These are phyloP conservation scores for Tiliqua scincoides DNA, from an alignment of 2,113 vertebrate genomes.

Conservation along the genomic window DNA sequence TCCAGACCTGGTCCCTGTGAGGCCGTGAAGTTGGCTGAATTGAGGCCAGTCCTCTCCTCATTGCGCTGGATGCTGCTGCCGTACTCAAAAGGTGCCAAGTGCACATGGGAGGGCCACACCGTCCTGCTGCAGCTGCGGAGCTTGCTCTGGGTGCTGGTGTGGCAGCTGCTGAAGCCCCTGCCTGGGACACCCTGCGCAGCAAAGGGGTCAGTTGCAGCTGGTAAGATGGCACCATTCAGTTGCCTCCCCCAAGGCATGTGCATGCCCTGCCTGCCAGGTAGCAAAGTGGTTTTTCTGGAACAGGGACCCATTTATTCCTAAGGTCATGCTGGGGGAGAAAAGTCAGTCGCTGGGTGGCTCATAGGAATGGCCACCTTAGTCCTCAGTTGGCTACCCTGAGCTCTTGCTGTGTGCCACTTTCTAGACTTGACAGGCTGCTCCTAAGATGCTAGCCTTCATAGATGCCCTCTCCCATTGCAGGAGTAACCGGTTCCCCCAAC, in stretches of 20 bases:
- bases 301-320: no score
- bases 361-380: not conserved
- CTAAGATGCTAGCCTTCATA: no score
- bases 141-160: constrained; percentile 68
- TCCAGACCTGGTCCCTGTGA: constrained; percentile 79
- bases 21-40: constrained; percentile 53
- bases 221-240: no score
- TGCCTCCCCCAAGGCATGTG: not conserved
- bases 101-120: constrained; percentile 18
- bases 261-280: no score
- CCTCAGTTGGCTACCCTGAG: not conserved
- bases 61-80: constrained; percentile 56
- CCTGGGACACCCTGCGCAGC: constrained; percentile 4
- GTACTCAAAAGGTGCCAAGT: constrained; percentile 70
- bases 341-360: no score
- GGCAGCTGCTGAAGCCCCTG: constrained; percentile 30
- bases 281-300: no score
- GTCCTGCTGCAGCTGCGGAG: constrained; percentile 32
- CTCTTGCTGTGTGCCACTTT: not conserved
- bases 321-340: no score
- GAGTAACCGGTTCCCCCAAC: no score
- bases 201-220: no score
- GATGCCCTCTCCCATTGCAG: no score
- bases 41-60: constrained; percentile 33
- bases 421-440: no score